These are phyloP conservation scores for Halichondria panicea DNA, from an alignment of 37 sponge, comb jelly and placozoan species.

Conservation along the genomic window DNA sequence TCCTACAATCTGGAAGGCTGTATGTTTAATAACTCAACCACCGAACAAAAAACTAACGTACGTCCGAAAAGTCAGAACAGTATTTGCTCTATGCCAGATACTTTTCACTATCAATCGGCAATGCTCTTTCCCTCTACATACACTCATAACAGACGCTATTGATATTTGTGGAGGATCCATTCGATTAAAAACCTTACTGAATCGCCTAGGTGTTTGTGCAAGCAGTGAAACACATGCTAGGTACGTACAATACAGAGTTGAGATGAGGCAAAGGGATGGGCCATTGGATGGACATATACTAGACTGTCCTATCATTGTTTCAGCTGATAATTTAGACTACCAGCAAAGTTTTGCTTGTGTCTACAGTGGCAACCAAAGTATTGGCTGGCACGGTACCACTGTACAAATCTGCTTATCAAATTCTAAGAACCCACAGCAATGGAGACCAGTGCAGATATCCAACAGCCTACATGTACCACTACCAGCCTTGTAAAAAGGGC, in stretches of 20 bases:
- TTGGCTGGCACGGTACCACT: not conserved
- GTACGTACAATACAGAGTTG: conserved; percentile 10
- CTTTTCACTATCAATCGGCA: conserved; percentile 3
- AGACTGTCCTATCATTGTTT: conserved; percentile 3
- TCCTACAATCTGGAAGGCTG: conserved; percentile 18
- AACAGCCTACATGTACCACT: too few species aligned
- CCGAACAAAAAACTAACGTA: too few species aligned
- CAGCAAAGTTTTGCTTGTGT: conserved; percentile 15
- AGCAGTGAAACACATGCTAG: conserved; percentile 17
- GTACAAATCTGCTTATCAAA: not conserved
- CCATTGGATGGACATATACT: not conserved
- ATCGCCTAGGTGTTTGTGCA: conserved; percentile 25
- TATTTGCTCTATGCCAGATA: conserved; percentile 12
- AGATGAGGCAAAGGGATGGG: conserved; percentile 1
- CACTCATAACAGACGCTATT: conserved; percentile 22
- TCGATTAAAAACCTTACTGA: conserved; percentile 6
- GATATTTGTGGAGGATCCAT: conserved; percentile 21
- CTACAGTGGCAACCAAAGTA: conserved; percentile 23
- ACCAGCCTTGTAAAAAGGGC: too few species aligned
- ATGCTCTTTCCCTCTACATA: conserved; percentile 36
- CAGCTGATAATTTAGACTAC: conserved; percentile 31
- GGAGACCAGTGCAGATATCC: too few species aligned
- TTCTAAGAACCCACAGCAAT: too few species aligned
- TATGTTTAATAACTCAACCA: conserved; percentile 10
- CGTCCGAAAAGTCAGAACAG: not conserved